A percentile compares a stretch with the other conserved stretches of the same genome.
phyloP scores from a whole-genome alignment of 2,797 vertebrate species.

The Aeoliscus strigatus region DNA sequence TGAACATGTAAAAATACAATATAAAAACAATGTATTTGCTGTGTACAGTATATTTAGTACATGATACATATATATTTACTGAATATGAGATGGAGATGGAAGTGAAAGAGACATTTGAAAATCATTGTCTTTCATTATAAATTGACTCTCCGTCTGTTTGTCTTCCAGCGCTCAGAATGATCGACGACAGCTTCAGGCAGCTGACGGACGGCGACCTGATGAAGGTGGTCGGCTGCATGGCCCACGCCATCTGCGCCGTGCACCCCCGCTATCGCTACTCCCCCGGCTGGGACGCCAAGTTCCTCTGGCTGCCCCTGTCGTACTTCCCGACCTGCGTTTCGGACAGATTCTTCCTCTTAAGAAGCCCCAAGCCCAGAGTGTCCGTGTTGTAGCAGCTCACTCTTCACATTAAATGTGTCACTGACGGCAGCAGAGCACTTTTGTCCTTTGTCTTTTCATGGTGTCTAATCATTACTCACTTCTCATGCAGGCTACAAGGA shows the following conservation, averaged over 20 bases:
- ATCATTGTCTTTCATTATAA: neutral
- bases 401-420: neutral
- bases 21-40: no score
- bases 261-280: conserved; percentile 81
- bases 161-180: conserved; percentile 32
- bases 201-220: conserved; percentile 67
- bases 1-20: no score
- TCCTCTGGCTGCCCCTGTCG: conserved; percentile 82
- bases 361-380: conserved; percentile 26
- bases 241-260: conserved; percentile 80
- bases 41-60: no score
- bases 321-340: conserved; percentile 77
- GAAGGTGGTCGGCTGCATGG: conserved; percentile 80
- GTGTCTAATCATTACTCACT: neutral
- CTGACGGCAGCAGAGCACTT: no score
- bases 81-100: no score
- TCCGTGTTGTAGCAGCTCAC: conserved; percentile 31
- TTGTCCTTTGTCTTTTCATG: no score
- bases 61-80: no score
- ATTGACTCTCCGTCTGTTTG: neutral
- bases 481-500: neutral
- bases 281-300: conserved; percentile 82
- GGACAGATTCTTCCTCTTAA: conserved; percentile 60
- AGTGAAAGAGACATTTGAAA: no score
- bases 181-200: conserved; percentile 30